Base-by-base conservation (phyloP, 2,888 invertebrate genomes). In the Paralinhomoeus sp. region DNA sequence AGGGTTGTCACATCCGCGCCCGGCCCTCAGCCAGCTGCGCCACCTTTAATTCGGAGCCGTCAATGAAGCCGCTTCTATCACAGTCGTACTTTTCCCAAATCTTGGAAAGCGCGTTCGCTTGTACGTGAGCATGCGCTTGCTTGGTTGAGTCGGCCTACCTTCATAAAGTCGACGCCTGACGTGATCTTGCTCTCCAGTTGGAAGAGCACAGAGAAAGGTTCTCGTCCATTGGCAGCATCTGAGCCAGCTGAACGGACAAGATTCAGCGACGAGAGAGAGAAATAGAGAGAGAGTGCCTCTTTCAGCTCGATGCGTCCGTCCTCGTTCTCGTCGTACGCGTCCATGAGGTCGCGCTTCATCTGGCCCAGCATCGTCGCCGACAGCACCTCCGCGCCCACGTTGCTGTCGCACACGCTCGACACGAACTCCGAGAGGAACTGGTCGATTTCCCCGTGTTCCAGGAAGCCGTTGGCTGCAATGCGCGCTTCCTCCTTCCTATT, bases 41-140 rank as follows among this genome's bases (percentile, higher is more conserved):
- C 68, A 80, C 80, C 74, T 85, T 85, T 13, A 87, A 67, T 67
- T 87, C 85, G 58, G 85, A 83, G 15, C 83, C 83, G 63, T 87
- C 87, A 50, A 87, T 87, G 64, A 78, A 85, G 13, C 87, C 87
- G 57, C 83, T 83, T 50, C 81, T 80, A 59, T 87, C 85, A 1
- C 77, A 78, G 61, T 87, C 87, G 62, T 84, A 87, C 65, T 83
- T 80, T 50, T 83, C 72, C 87, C 87, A 87, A 53, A 85, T 82
- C 84, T 83, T 83, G 2, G 24, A 22, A 17, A 35, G 37, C 22
- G 20, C 20, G 20, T 22, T 35, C 9, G 7, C 7, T 27, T n/a
- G n/a, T n/a, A n/a, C n/a, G n/a, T n/a, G n/a, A n/a, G n/a, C n/a
- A n/a, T n/a, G n/a, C n/a, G n/a, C n/a, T n/a, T n/a, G n/a, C n/a